A percentile compares a stretch with the other conserved stretches of the same genome.
phyloP scores from a whole-genome alignment of 2,888 invertebrate species.

The Andrena fulva region DNA sequence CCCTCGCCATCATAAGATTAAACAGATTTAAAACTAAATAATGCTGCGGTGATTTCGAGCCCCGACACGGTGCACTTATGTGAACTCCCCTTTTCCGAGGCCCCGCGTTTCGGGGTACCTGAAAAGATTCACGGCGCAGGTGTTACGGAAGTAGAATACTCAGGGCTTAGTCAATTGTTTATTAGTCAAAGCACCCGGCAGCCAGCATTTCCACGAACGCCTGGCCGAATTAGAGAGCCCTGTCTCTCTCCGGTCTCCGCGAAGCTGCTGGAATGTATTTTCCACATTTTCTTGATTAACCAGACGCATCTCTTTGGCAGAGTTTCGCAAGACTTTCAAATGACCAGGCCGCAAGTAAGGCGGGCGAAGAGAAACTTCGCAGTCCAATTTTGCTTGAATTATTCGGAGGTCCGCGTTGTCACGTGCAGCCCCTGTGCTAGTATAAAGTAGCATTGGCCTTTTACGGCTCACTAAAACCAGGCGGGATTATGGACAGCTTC shows the following conservation, averaged over 20 bases:
- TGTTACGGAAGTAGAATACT: constrained; percentile 9
- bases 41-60: neutral
- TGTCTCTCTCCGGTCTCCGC: neutral
- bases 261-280: constrained; percentile 14
- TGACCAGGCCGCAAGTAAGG: constrained; percentile 8
- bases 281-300: constrained; percentile 31
- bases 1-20: neutral
- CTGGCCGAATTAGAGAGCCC: too few species aligned
- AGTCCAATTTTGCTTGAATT: constrained; percentile 12
- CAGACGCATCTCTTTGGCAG: neutral
- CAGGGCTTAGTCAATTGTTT: constrained; percentile 6
- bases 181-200: constrained; percentile 5
- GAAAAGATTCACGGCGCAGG: neutral
- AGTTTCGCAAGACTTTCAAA: constrained; percentile 14
- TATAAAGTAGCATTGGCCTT: neutral
- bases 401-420: neutral
- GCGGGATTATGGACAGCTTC: neutral
- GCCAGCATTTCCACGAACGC: neutral
- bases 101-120: too few species aligned
- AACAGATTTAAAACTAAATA: constrained; percentile 21
- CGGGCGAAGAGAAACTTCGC: constrained; percentile 19
- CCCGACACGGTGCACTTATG: neutral
- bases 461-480: neutral
- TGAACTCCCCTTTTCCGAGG: neutral
- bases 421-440: neutral